phyloP scores from a whole-genome alignment of 2,797 vertebrate genomes.

The Erpetoichthys calabaricus region DNA sequence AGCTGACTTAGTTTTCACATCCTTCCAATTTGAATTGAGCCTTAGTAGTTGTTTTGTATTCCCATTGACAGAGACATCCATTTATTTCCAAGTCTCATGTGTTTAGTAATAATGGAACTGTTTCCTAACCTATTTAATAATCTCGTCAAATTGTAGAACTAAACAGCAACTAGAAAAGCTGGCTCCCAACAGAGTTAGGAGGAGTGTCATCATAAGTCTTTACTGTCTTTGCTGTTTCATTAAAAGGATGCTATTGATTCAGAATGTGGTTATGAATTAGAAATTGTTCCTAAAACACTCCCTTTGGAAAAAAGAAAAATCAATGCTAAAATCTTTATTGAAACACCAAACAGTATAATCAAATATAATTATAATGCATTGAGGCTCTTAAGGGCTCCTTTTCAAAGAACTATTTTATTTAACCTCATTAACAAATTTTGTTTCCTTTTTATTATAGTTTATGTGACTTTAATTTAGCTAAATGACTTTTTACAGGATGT shows the following conservation, averaged over 20 bases:
- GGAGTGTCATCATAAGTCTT: slow-evolving; percentile 7
- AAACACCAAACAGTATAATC: slow-evolving; percentile 1
- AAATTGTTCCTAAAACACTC: slow-evolving; percentile 9
- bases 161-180: background rate
- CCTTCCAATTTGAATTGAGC: too few relatives aligned
- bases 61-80: too few relatives aligned
- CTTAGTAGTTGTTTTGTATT: too few relatives aligned
- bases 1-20: too few relatives aligned
- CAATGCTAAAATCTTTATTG: slow-evolving; percentile 5
- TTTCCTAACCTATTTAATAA: slow-evolving; percentile 1
- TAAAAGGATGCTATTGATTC: slow-evolving; percentile 13
- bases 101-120: background rate
- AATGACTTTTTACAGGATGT: too few relatives aligned
- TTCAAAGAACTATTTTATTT: background rate
- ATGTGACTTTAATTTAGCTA: too few relatives aligned
- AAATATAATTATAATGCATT: slow-evolving; percentile 13
- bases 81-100: background rate
- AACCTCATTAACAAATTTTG: too few relatives aligned
- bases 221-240: slow-evolving; percentile 30
- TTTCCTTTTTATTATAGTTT: too few relatives aligned
- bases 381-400: slow-evolving; percentile 6
- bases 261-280: background rate
- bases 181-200: background rate
- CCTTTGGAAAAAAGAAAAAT: slow-evolving; percentile 12
- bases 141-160: background rate